Percentiles rank a stretch among this genome's conserved stretches.
Conservation (phyloP, 2,888 invertebrate genomes). For the Cryptocheilus praepositus region DNA sequence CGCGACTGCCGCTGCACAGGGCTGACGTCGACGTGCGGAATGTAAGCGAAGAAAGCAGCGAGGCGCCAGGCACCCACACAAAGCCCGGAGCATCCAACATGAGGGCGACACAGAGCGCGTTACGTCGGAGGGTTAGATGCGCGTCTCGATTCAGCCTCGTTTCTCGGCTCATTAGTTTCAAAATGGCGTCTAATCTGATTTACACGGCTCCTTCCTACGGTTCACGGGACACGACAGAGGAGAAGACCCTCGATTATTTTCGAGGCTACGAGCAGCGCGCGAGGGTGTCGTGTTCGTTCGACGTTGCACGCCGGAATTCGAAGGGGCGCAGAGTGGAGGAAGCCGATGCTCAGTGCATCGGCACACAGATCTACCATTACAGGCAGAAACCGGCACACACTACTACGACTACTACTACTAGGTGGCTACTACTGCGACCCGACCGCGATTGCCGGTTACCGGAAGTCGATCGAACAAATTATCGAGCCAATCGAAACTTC, state of each 20-base stretch:
- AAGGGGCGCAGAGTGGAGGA: background rate
- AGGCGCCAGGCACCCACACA: background rate
- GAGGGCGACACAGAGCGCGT: no score
- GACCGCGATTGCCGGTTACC: conserved; percentile 9
- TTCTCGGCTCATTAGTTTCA: conserved; percentile 35
- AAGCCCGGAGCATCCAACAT: no score
- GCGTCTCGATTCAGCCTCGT: conserved; percentile 28
- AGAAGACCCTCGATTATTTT: conserved; percentile 11
- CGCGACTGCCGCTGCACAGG: no score
- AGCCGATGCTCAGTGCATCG: background rate
- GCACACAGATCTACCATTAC: no score
- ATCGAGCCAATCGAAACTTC: conserved; percentile 22
- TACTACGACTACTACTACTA: no score
- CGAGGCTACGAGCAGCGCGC: background rate
- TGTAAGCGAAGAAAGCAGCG: background rate
- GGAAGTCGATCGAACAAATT: conserved; percentile 26
- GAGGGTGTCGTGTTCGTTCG: no score
- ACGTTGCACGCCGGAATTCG: no score
- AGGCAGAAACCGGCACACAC: no score
- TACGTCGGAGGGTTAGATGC: no score
- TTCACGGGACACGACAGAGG: conserved; percentile 34
- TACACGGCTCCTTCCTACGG: conserved; percentile 28
- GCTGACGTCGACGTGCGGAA: background rate
- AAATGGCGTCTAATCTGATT: conserved; percentile 40
- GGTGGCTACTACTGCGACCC: no score